Base-by-base conservation (phyloP, 1,140 invertebrate species). In the Propsilocerus akamusi region DNA sequence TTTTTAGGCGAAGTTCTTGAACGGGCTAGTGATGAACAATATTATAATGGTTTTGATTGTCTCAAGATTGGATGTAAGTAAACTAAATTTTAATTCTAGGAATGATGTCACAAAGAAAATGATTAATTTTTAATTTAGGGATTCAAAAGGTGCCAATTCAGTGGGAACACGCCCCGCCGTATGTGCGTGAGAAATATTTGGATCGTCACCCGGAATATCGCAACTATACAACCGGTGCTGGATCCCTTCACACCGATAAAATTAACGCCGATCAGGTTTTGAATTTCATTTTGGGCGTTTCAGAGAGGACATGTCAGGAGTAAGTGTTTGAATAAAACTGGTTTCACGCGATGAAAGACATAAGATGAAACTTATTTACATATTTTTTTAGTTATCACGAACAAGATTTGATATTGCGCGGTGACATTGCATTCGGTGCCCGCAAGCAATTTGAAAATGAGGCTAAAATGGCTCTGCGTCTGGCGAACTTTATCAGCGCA, bases 1-100 rank as follows among this genome's bases (percentile, higher is more conserved):
- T 97, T 83, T 71, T 72, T 92, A 1, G 94, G 94, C 2, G 87
- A 95, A 72, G 82, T 96, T 49, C 72, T 98, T 17, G 95, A 98
- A 68, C 72, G 91, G 56, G 88, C 93, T 1, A 92, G 90, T 1
- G 73, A 79, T 32, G 83, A 90, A 60, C 86, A 97, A 63, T 97
- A 94, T 65, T 81, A 88, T 54, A 86, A 86, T 62, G 85, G 85
- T 57, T 98, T 95, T 67, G 80, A 94, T 61, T 98, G 95, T 60
- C 62, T 80, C 3, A 81, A 79, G 59, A 94, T 96, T 61, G 90
- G 88, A 67, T 94, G 93, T 95, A 75, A 75, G 82, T 76, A 51
- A 5, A 10, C 8, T 22, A 6, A 34, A 10, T 12, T 8, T 34
- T 24, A 1, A 20, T n/a, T 20, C 23, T 10, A 17, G 5, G 11